Base-by-base conservation (phyloP, 1,140 invertebrate genomes). In the Papilio machaon region DNA sequence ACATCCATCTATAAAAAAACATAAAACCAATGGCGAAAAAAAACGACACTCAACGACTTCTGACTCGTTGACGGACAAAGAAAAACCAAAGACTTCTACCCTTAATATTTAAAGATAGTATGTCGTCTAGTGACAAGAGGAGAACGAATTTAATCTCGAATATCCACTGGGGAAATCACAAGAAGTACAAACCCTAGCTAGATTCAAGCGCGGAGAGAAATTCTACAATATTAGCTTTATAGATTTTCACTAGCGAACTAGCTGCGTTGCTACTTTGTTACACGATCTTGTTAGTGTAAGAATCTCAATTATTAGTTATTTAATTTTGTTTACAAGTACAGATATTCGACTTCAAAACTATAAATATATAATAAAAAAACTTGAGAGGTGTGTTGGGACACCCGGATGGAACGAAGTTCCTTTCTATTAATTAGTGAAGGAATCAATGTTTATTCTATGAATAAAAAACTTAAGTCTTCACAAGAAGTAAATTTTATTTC, bases 181-280 rank as follows among this genome's bases (percentile, higher is more conserved):
- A 30, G 49, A 52, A 17, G 13, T 58, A 17, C 17, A 2, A 58
- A 70, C 64, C 13, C 23, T 30, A 38, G 30, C 23, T 30, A 38
- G 30, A 70, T 70, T 13, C 35, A 35, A 60, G 30, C n/a, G 30
- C 64, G 13, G 6, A 38, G 64, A 70, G 64, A 70, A 70, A 70
- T 64, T 70, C 13, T 70, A 13, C 30, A 70, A 35, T 35, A 70
- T 70, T 70, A 70, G 30, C 64, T 70, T 70, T 70, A 70, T 17
- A 70, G 30, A 70, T 70, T 70, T 70, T 70, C 64, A 70, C 64
- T 70, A 17, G 64, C 30, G 7, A 70, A 70, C 64, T 15, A 30
- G 23, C 64, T 15, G 10, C 64, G 30, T 70, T 6, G 13, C 60
- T 67, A 67, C 60, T 67, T 38, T 7, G 10, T 70, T 11, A 30